phyloP scores from a whole-genome alignment of 2,797 vertebrate species.

The Myripristis murdjan region DNA sequence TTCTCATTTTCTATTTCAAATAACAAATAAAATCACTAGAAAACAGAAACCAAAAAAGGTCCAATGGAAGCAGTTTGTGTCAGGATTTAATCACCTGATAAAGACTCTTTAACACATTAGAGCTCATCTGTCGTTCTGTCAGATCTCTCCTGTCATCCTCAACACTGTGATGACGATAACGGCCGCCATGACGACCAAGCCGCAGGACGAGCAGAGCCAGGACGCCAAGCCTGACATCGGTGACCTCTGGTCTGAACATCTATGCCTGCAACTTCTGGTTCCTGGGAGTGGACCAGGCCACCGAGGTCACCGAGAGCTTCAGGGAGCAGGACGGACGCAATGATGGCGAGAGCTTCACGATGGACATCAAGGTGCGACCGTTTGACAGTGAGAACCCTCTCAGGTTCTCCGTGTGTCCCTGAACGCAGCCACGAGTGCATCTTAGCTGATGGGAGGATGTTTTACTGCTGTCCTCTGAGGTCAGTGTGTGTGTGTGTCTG shows the following conservation, averaged over 20 bases:
- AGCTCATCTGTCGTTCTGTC: background rate
- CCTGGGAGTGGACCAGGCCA: slow-evolving; percentile 92
- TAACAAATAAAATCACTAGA: no score
- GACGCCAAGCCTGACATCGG: slow-evolving; percentile 49
- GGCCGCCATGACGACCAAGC: slow-evolving; percentile 88
- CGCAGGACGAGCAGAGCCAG: slow-evolving; percentile 74
- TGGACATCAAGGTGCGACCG: slow-evolving; percentile 82
- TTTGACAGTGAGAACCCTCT: no score
- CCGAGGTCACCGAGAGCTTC: slow-evolving; percentile 91
- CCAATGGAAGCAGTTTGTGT: no score
- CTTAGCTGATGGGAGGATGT: no score
- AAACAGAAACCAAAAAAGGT: no score
- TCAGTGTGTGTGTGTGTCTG: no score
- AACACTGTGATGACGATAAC: slow-evolving; percentile 95
- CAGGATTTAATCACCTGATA: background rate
- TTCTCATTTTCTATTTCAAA: no score
- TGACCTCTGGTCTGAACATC: slow-evolving; percentile 89
- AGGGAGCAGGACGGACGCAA: slow-evolving; percentile 70
- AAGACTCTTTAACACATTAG: no score
- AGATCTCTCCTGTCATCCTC: slow-evolving; percentile 98
- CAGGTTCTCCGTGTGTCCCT: background rate
- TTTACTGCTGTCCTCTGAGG: no score
- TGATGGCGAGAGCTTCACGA: slow-evolving; percentile 86
- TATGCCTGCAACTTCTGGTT: slow-evolving; percentile 92
- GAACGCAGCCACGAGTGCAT: no score